Base-by-base conservation (phyloP, 2,888 invertebrate species). In the Pecten maximus region DNA sequence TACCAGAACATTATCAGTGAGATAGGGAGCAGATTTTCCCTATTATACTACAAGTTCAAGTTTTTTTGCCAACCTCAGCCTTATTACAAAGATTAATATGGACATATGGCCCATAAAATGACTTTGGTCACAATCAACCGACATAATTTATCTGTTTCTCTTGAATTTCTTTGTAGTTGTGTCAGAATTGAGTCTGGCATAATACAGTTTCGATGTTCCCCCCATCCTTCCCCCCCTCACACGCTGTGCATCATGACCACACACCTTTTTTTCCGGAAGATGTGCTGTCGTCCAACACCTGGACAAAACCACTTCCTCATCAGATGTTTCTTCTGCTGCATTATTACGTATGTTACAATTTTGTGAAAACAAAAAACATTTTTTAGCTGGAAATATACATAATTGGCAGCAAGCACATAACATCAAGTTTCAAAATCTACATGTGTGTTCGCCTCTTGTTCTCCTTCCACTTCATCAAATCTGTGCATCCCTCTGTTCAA, bases 21-120 rank as follows among this genome's bases (percentile, higher is more conserved):
- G 74, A 74, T 74, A 74, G 35, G 74, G 35, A 74, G 23, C 74
- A 74, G 74, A 74, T 74, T 35, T 74, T 74, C 74, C 74, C 74
- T 74, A 28, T 74, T 74, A 74, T 28, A 74, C 28, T 35, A 2
- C 10, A 74, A 12, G 28, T 35, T 15, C 15, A 74, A 74, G 74
- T 74, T 74, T 74, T 74, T 74, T 74, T 74, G 74, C 74, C 74
- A 74, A 74, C 74, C 74, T 74, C 74, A 74, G 74, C 35, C 74
- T 74, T 74, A 74, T 74, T 74, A 35, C 35, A 74, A 35, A 74
- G 74, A 35, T 74, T 74, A 74, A 74, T 74, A 74, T 74, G 35
- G 35, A 74, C 74, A 74, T 74, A 28, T 74, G 74, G 74, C 74
- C 74, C 74, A 74, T 74, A 74, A 74, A 74, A 74, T 74, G 28